Conservation (phyloP, 2,888 invertebrate genomes). For the Oxycera nigricornis region DNA sequence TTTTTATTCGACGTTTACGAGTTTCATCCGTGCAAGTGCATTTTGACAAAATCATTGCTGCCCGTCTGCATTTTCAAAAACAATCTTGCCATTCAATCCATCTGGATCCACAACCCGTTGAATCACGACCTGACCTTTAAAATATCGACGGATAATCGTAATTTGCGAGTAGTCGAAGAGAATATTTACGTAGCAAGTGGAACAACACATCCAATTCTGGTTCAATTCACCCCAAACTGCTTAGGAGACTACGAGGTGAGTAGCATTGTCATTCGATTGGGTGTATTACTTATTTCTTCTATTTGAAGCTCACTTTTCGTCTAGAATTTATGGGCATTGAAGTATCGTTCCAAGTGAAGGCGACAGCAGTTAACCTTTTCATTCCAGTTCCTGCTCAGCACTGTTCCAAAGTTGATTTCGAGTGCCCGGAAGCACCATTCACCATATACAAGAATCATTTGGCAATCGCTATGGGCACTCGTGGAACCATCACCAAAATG, state of each 20-base stretch:
- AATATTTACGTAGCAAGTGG: not conserved
- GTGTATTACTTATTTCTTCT: not conserved
- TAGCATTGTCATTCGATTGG: no score
- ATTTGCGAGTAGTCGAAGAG: not conserved
- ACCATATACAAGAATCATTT: slow-evolving; percentile 38
- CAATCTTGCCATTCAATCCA: slow-evolving; percentile 30
- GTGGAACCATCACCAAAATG: slow-evolving; percentile 33
- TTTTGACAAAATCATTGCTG: slow-evolving; percentile 40
- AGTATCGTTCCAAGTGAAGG: not conserved
- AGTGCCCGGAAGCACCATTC: slow-evolving; percentile 34
- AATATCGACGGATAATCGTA: slow-evolving; percentile 6
- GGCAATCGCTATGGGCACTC: slow-evolving; percentile 17
- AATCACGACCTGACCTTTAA: slow-evolving; percentile 35
- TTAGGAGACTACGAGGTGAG: slow-evolving; percentile 21
- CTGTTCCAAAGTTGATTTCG: slow-evolving; percentile 34
- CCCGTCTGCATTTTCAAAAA: slow-evolving; percentile 28
- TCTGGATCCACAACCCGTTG: slow-evolving; percentile 45
- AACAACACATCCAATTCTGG: slow-evolving; percentile 1
- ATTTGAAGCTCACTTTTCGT: slow-evolving; percentile 3
- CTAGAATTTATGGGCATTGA: slow-evolving; percentile 20
- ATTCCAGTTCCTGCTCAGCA: slow-evolving; percentile 19
- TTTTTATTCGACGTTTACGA: slow-evolving; percentile 38
- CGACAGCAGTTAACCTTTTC: not conserved
- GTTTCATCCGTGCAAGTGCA: slow-evolving; percentile 42
- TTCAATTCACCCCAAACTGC: slow-evolving; percentile 10